These are phyloP conservation scores for Scatophagus argus DNA, from an alignment of 2,113 vertebrate genomes.

Conservation along the genomic window DNA sequence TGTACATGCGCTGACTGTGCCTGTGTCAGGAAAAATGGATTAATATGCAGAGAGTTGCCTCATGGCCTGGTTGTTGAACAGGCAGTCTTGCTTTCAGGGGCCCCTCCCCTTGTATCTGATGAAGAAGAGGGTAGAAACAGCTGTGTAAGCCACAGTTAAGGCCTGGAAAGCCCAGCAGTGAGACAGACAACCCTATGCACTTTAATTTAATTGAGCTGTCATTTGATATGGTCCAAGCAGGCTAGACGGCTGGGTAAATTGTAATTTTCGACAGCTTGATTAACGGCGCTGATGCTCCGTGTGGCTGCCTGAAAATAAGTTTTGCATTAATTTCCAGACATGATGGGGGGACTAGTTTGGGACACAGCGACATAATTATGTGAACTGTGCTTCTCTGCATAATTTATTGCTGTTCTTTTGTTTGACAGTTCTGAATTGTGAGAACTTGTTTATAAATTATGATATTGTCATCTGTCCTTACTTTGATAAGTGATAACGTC, in stretches of 20 bases:
- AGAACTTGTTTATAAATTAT: not conserved
- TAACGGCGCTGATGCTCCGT: slow-evolving; percentile 30
- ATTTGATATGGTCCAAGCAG: slow-evolving; percentile 64
- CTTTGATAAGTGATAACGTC: too few species aligned
- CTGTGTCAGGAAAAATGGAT: slow-evolving; percentile 41
- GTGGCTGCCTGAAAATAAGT: slow-evolving; percentile 56
- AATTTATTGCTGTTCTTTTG: not conserved
- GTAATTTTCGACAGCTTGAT: slow-evolving; percentile 66
- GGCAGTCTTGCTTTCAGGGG: slow-evolving; percentile 22
- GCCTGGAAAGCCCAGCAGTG: slow-evolving; percentile 60
- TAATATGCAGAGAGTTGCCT: slow-evolving; percentile 35
- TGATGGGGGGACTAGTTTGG: slow-evolving; percentile 5
- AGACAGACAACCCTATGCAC: slow-evolving; percentile 54
- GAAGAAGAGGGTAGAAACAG: slow-evolving; percentile 70
- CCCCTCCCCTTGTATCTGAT: slow-evolving; percentile 65
- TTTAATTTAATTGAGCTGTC: slow-evolving; percentile 72
- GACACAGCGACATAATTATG: slow-evolving; percentile 1
- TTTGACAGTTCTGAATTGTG: not conserved
- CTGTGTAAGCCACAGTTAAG: slow-evolving; percentile 74
- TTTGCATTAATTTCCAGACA: slow-evolving; percentile 32
- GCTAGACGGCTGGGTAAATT: slow-evolving; percentile 61
- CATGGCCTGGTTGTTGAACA: slow-evolving; percentile 19
- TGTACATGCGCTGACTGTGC: not conserved
- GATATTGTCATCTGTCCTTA: not conserved
- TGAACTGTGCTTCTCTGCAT: slow-evolving; percentile 1